A percentile compares a stretch with the other conserved stretches of the same genome.
These are phyloP conservation scores for Drosophila rhopaloa DNA, from an alignment of 1,140 invertebrate species.

Conservation along the genomic window DNA sequence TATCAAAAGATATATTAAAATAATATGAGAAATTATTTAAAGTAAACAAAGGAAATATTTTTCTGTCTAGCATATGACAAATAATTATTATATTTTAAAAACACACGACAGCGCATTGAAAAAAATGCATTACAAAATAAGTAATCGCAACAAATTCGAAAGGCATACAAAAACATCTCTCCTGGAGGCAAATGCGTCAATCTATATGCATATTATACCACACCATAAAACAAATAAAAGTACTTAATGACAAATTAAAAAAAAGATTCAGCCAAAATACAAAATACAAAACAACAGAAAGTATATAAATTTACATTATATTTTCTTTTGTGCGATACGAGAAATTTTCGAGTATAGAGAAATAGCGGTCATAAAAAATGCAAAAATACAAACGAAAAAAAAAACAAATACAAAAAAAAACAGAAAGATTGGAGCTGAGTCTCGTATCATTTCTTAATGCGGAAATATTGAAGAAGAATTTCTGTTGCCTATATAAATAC, in stretches of 20 bases:
- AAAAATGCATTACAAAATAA: conserved; percentile 39
- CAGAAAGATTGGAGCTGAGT: conserved; percentile 28
- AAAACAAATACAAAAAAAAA: conserved; percentile 9
- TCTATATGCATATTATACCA: conserved; percentile 55
- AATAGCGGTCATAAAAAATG: conserved; percentile 46
- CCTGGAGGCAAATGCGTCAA: conserved; percentile 70
- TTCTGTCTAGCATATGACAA: neutral
- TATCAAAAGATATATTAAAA: neutral
- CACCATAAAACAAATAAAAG: conserved; percentile 52
- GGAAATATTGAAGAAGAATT: conserved; percentile 77
- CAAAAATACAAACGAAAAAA: conserved; percentile 21
- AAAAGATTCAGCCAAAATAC: conserved; percentile 40
- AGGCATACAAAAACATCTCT: conserved; percentile 45
- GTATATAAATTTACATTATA: conserved; percentile 45
- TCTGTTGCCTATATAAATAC: conserved; percentile 29
- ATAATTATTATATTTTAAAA: conserved; percentile 7
- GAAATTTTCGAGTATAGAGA: conserved; percentile 51
- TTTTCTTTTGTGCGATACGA: conserved; percentile 56
- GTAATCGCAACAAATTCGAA: conserved; percentile 33
- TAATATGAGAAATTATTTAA: conserved; percentile 1
- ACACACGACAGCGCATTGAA: neutral
- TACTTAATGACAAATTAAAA: conserved; percentile 57
- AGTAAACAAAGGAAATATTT: neutral
- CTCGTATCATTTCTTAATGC: conserved; percentile 72
- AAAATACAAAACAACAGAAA: conserved; percentile 20